phyloP scores from a whole-genome alignment of 1,140 invertebrate genomes.

The Muscidifurax raptorellus region DNA sequence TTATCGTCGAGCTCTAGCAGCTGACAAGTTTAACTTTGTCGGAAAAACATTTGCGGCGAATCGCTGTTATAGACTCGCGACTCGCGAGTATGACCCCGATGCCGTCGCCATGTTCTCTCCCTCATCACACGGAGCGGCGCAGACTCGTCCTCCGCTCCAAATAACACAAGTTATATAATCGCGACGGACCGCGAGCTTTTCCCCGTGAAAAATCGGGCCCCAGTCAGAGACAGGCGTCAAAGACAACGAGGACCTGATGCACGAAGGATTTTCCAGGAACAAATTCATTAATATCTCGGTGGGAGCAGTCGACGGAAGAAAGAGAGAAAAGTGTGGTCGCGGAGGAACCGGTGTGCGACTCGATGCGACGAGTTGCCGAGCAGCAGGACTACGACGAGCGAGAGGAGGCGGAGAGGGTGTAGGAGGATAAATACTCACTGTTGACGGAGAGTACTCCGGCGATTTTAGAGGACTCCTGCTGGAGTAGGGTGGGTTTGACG shows the following conservation, averaged over 20 bases:
- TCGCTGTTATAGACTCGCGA: background rate
- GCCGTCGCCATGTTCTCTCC: conserved; percentile 67
- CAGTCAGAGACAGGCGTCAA: too few relatives aligned
- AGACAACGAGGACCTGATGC: too few relatives aligned
- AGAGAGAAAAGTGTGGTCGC: background rate
- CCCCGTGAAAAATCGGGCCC: background rate
- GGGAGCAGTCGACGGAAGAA: background rate
- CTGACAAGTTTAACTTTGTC: background rate
- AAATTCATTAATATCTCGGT: background rate
- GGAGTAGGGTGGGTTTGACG: conserved; percentile 77
- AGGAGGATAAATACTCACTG: conserved; percentile 76
- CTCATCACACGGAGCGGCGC: conserved; percentile 10
- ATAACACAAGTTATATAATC: conserved; percentile 69
- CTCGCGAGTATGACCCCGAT: conserved; percentile 20
- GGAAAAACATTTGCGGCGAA: too few relatives aligned
- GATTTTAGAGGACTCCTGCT: conserved; percentile 77
- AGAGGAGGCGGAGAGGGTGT: background rate
- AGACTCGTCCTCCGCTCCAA: conserved; percentile 46
- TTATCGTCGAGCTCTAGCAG: background rate
- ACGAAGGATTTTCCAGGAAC: background rate
- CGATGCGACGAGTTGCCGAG: background rate
- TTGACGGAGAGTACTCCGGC: conserved; percentile 75
- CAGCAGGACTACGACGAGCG: background rate
- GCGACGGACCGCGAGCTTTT: conserved; percentile 16
- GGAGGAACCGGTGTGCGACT: background rate